phyloP scores from a whole-genome alignment of 1,140 invertebrate species.

The Pseudoatta argentina region DNA sequence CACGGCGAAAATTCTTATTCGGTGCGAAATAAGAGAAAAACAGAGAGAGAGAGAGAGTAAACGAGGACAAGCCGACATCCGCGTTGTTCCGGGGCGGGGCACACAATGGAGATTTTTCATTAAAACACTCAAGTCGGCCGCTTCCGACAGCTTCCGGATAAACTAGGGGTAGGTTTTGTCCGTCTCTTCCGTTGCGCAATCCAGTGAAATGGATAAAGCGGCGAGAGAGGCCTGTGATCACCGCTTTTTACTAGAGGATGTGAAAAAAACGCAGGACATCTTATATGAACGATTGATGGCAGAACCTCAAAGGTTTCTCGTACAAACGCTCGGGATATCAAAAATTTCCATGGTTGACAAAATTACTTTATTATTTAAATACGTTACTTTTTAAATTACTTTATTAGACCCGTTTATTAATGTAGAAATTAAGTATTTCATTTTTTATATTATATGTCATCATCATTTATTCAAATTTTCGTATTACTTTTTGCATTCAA shows the following conservation, averaged over 20 bases:
- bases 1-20: constrained; percentile 43
- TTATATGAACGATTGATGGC: background rate
- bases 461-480: too few relatives aligned
- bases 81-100: background rate
- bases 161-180: constrained; percentile 35
- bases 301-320: background rate
- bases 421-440: too few relatives aligned
- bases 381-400: too few relatives aligned
- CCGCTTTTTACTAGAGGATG: background rate
- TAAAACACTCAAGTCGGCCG: constrained; percentile 49
- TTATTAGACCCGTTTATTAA: too few relatives aligned
- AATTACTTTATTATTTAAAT: too few relatives aligned
- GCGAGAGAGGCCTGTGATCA: constrained; percentile 28
- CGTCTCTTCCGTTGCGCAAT: constrained; percentile 16
- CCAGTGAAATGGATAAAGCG: constrained; percentile 43
- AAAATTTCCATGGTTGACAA: too few relatives aligned
- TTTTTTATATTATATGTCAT: too few relatives aligned
- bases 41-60: background rate
- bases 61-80: background rate
- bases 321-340: too few relatives aligned
- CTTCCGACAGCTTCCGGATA: constrained; percentile 55
- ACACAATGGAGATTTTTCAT: constrained; percentile 55
- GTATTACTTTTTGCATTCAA: too few relatives aligned
- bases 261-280: background rate
- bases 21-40: constrained; percentile 29